These are phyloP conservation scores for Mormyrus iriodes DNA, from an alignment of 2,113 vertebrate species.

Conservation along the genomic window DNA sequence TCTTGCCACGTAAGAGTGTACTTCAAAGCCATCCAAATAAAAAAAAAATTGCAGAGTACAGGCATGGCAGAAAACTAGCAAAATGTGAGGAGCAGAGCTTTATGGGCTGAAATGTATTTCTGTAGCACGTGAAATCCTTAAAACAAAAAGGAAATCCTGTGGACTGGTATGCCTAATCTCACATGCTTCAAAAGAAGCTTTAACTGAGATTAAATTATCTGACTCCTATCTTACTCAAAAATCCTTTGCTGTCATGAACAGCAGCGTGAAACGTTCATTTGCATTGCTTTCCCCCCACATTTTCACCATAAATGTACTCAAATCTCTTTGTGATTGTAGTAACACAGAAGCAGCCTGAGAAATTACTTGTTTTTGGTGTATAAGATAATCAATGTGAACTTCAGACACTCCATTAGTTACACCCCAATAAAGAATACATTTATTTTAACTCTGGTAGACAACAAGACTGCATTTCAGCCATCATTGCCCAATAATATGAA, in stretches of 20 bases:
- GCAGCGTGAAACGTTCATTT: background rate
- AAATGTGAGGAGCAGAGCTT: background rate
- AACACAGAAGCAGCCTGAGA: background rate
- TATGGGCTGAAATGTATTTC: constrained; percentile 8
- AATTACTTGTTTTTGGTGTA: background rate
- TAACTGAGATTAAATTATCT: background rate
- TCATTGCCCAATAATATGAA: background rate
- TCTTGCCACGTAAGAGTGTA: constrained; percentile 25
- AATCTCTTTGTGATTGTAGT: background rate
- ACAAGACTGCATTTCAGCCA: background rate
- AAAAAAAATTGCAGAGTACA: constrained; percentile 50
- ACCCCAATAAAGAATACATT: background rate
- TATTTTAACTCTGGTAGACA: background rate
- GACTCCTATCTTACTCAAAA: background rate
- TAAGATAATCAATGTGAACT: background rate
- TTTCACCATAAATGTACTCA: background rate
- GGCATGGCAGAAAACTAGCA: constrained; percentile 33
- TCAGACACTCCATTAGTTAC: background rate
- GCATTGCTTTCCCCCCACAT: background rate
- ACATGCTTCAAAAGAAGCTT: background rate
- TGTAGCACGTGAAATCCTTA: background rate
- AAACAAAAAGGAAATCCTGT: background rate
- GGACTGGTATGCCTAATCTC: constrained; percentile 6
- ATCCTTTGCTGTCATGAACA: background rate
- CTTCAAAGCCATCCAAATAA: constrained; percentile 41